A percentile compares a stretch with the other conserved stretches of the same genome.
Conservation (phyloP, 1,140 invertebrate species). For the Cryptotermes secundus region DNA sequence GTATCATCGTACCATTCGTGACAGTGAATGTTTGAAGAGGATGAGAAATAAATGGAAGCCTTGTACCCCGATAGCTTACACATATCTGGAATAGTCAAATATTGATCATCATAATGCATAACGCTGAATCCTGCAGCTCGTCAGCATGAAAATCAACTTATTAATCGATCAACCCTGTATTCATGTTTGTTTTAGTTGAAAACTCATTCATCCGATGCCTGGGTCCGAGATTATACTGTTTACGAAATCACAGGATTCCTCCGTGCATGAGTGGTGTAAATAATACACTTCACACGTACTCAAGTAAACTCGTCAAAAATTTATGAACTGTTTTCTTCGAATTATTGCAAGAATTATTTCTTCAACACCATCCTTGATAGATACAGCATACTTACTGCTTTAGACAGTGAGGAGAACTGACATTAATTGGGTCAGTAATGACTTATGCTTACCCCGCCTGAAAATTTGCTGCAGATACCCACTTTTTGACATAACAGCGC, state of each 20-base stretch:
- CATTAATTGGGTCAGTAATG: too few species aligned
- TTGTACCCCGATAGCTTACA: neutral
- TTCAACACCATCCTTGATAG: too few species aligned
- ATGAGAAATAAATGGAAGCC: conserved; percentile 6
- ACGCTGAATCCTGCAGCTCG: neutral
- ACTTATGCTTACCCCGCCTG: too few species aligned
- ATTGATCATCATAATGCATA: conserved; percentile 12
- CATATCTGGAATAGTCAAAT: neutral
- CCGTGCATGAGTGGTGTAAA: neutral
- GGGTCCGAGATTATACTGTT: neutral
- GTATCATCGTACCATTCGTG: neutral
- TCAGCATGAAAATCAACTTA: conserved; percentile 6
- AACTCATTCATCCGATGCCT: neutral
- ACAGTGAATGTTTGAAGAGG: conserved; percentile 11
- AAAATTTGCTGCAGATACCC: too few species aligned
- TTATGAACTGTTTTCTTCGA: too few species aligned
- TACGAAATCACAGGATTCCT: neutral
- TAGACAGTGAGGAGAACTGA: too few species aligned
- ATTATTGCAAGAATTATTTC: too few species aligned
- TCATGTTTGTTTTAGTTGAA: neutral
- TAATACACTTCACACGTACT: neutral
- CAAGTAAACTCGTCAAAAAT: neutral
- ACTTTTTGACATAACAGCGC: too few species aligned
- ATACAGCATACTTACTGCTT: too few species aligned
- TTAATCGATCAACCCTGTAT: neutral